Evolutionary conservation across 30 jellyfish, hydroid and myxozoan species (phyloP), one percentile per base, ranked within the genome.

Genomic region (Catostylus mosaicus): DNA sequence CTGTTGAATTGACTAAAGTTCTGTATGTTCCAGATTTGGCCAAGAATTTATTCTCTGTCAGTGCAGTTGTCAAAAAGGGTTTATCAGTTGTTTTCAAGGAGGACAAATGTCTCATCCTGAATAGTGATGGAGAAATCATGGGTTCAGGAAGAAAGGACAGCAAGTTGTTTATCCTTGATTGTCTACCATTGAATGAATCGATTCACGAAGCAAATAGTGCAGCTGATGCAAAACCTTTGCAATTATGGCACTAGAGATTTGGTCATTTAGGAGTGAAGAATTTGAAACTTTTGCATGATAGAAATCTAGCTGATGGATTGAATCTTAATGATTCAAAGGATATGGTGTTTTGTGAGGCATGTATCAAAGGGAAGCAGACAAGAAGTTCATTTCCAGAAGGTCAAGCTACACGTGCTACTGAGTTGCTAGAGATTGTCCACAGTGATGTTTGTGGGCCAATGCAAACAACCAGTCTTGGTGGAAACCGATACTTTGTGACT

Each of bases 401-500:
- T 36, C 91, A 92, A 26, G 96, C 74, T 30, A 65, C 40, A 16
- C 38, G 90, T 54, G 23, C 96, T 0, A 29, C 26, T 30, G 82
- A 59, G 19, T 48, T 57, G 50, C 80, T 71, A 4, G 90, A 4
- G 12, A 59, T 59, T 9, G 71, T 59, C n/a, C 71, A 59, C 60
- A 43, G 59, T 33, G 90, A 64, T 30, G 82, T 62, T 11, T 79
- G 83, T 47, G 90, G 82, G 31, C 90, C 90, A 8, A 79, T 64
- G 83, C 38, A 79, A 34, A 26, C 82, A 10, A 18, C 14, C 20
- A n/a, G 71, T 40, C 64, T 61, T 18, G 90, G 90, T 33, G 90
- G 90, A 14, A 61, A 62, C 37, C 81, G 73, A 11, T 82, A 79
- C 65, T 79, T 79, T 46, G 73, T 63, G 56, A 70, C 75, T 8